Evolutionary conservation across 2,797 vertebrate species (phyloP).

Genomic region (Macropodus opercularis): DNA sequence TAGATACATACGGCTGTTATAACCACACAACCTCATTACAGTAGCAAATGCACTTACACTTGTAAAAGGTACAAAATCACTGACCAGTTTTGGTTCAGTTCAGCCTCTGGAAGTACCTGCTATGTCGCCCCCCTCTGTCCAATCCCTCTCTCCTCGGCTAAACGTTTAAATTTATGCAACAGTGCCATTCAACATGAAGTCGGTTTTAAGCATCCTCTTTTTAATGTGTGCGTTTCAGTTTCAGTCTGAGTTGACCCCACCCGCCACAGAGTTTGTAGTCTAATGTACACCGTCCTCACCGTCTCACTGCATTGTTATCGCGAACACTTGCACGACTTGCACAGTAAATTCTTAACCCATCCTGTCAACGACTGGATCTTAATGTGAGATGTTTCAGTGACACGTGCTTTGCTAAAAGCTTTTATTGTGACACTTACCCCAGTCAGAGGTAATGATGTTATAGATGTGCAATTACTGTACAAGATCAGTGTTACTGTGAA

Average conservation of each 20-base stretch:
- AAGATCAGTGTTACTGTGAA: conserved; percentile 33
- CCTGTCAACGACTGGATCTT: conserved; percentile 8
- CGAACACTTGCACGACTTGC: background rate
- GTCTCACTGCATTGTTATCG: background rate
- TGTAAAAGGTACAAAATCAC: too few relatives aligned
- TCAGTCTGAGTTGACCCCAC: too few relatives aligned
- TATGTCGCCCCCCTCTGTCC: background rate
- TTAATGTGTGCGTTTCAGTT: too few relatives aligned
- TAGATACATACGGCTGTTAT: background rate
- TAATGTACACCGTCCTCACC: background rate
- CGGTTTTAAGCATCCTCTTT: background rate
- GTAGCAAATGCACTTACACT: conserved; percentile 3
- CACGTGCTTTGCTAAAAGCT: conserved; percentile 37
- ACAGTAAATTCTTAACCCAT: conserved; percentile 5
- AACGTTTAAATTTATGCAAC: too few relatives aligned
- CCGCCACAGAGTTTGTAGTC: background rate
- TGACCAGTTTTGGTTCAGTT: background rate
- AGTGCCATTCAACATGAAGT: too few relatives aligned
- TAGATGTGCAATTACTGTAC: conserved; percentile 1
- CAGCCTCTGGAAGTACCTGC: background rate
- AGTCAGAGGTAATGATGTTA: conserved; percentile 16
- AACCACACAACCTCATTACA: conserved; percentile 60
- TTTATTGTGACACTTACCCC: conserved; percentile 43
- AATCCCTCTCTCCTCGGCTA: background rate
- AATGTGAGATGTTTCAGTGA: conserved; percentile 23